Evolutionary conservation across 2,113 vertebrate genomes (phyloP), one percentile per base, ranked within the genome.

Genomic region (Syrmaticus mikado): DNA sequence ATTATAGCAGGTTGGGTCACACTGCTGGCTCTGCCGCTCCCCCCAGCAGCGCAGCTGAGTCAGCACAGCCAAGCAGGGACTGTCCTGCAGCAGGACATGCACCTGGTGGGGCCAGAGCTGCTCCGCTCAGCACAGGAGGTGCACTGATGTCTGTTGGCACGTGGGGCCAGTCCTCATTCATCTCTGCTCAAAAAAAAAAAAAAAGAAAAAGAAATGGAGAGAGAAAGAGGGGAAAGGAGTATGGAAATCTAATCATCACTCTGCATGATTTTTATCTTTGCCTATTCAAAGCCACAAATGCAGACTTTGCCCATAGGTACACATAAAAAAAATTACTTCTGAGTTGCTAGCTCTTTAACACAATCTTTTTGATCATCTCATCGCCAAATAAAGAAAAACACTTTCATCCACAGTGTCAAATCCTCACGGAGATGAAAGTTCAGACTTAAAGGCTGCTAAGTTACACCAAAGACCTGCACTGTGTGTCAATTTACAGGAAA

Each of bases 1-100:
- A 97, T 97, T 95, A 96, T 92, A 95, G 92, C 13, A 2, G 61
- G 79, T 53, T 50, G 78, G 86, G 89, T 91, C 95, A 95, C 4
- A 45, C 82, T 8, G 4, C 87, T 22, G 72, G 85, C 75, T 82
- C 81, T 62, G 67, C 83, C 8, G 48, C 48, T 45, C 67, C 65
- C 87, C 65, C 13, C 65, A 4, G 3, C 40, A 2, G 75, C 71
- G 24, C 34, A 1, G 80, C 70, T 48, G 79, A 41, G 55, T 32
- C 34, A 5, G 36, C 4, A 52, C 13, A 2, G 50, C 53, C 28
- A 32, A 55, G 53, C 16, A 32, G 55, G 30, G 55, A 32, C 55
- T 6, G 30, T 57, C 28, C 30, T 19, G 30, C 28, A 32, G 55
- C 22, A 13, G 36, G 34, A 77, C 52, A 57, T 13, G 36, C 82